Evolutionary conservation across 2,113 vertebrate genomes (phyloP).

Genomic region (Tetraodon nigroviridis): DNA sequence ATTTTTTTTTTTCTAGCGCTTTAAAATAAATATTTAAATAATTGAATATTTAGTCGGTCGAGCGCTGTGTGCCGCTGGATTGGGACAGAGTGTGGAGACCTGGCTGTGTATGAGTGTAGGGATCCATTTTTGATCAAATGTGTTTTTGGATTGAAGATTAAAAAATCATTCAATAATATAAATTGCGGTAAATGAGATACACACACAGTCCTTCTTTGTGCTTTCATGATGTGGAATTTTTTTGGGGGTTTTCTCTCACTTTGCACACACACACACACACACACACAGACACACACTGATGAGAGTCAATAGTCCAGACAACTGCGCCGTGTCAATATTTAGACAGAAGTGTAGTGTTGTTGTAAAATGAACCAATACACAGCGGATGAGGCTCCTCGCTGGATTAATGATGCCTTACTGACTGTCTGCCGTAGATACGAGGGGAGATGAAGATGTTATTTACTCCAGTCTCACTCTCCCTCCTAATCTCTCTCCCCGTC

Average conservation of each 20-base stretch:
- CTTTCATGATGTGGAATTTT: background rate
- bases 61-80: conserved; percentile 50
- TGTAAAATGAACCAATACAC: conserved; percentile 71
- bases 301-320: conserved; percentile 72
- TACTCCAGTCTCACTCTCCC: conserved; percentile 38
- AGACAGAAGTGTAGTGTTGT: conserved; percentile 64
- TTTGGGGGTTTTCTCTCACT: background rate
- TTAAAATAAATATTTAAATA: conserved; percentile 53
- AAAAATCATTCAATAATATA: conserved; percentile 70
- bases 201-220: conserved; percentile 18
- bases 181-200: conserved; percentile 74
- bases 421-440: conserved; percentile 54
- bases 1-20: conserved; percentile 68
- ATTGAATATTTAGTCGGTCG: conserved; percentile 78
- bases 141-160: conserved; percentile 78
- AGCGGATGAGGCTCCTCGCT: conserved; percentile 63
- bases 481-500: conserved; percentile 2
- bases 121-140: conserved; percentile 87
- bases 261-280: background rate
- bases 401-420: conserved; percentile 72
- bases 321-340: conserved; percentile 72
- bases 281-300: conserved; percentile 29
- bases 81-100: conserved; percentile 38
- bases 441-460: conserved; percentile 66
- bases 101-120: conserved; percentile 51